phyloP scores from a whole-genome alignment of 30 jellyfish, hydroid and myxozoan genomes.

The Hydra vulgaris region DNA sequence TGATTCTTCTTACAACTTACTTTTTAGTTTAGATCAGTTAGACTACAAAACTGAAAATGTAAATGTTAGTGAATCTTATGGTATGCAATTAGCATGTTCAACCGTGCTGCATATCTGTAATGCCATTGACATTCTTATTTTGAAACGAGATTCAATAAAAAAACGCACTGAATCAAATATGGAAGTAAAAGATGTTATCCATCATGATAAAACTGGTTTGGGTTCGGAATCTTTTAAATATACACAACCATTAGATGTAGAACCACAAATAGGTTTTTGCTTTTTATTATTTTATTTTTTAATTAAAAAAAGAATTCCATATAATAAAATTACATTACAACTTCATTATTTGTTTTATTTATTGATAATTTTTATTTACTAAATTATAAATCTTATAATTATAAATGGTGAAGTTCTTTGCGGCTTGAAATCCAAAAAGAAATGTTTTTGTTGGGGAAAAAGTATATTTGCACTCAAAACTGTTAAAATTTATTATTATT shows the following conservation, averaged over 20 bases:
- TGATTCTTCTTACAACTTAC: too few species aligned
- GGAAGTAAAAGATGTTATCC: constrained; percentile 17
- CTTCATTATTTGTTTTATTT: background rate
- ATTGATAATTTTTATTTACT: background rate
- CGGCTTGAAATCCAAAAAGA: too few species aligned
- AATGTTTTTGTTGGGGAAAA: too few species aligned
- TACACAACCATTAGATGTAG: constrained; percentile 40
- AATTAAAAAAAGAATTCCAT: background rate
- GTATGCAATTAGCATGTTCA: constrained; percentile 63
- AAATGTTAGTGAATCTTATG: constrained; percentile 87
- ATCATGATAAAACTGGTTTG: constrained; percentile 38
- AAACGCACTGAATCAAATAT: constrained; percentile 27
- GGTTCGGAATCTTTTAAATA: constrained; percentile 88
- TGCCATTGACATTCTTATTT: constrained; percentile 75
- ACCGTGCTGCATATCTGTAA: constrained; percentile 75
- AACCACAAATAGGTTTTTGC: constrained; percentile 42
- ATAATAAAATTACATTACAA: background rate
- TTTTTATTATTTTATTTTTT: background rate
- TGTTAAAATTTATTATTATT: too few species aligned
- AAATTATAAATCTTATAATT: too few species aligned
- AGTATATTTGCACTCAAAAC: too few species aligned
- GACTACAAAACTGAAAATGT: constrained; percentile 78
- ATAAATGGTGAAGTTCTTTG: too few species aligned
- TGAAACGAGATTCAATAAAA: constrained; percentile 46
- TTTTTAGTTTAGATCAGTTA: constrained; percentile 70